Evolutionary conservation across 1,140 invertebrate genomes (phyloP).

Genomic region (Drosophila yakuba): DNA sequence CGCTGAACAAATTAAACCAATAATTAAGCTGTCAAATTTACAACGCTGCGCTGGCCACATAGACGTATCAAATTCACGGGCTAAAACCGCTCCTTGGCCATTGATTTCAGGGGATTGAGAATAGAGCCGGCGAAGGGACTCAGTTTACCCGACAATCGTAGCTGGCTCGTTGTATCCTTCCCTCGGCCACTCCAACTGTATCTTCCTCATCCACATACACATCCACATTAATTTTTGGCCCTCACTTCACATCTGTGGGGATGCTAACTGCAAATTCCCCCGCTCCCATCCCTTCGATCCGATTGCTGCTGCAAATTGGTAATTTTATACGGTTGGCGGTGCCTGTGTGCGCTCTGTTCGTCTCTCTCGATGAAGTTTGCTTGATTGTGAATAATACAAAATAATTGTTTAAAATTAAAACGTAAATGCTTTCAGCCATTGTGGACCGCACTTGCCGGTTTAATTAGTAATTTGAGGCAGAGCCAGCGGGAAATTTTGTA

Average conservation of each 20-base stretch:
- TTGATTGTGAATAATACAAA: conserved; percentile 54
- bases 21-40: conserved; percentile 45
- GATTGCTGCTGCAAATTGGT: conserved; percentile 68
- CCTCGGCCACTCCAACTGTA: background rate
- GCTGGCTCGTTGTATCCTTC: conserved; percentile 13
- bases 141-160: conserved; percentile 46
- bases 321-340: conserved; percentile 80
- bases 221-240: conserved; percentile 1
- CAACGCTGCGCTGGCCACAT: conserved; percentile 51
- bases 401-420: conserved; percentile 75
- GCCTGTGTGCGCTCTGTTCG: conserved; percentile 35
- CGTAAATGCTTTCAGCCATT: conserved; percentile 39
- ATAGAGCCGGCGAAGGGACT: conserved; percentile 39
- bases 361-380: conserved; percentile 6
- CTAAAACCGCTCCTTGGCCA: conserved; percentile 23
- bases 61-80: conserved; percentile 41
- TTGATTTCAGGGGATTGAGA: conserved; percentile 12
- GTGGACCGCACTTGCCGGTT: conserved; percentile 22
- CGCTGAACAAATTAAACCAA: conserved; percentile 27
- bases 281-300: background rate
- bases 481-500: too few relatives aligned
- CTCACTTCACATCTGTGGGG: conserved; percentile 2
- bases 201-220: background rate
- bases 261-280: conserved; percentile 7
- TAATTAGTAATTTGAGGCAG: conserved; percentile 23